Evolutionary conservation across 2,113 vertebrate genomes (phyloP).

Genomic region (Sapajus apella): DNA sequence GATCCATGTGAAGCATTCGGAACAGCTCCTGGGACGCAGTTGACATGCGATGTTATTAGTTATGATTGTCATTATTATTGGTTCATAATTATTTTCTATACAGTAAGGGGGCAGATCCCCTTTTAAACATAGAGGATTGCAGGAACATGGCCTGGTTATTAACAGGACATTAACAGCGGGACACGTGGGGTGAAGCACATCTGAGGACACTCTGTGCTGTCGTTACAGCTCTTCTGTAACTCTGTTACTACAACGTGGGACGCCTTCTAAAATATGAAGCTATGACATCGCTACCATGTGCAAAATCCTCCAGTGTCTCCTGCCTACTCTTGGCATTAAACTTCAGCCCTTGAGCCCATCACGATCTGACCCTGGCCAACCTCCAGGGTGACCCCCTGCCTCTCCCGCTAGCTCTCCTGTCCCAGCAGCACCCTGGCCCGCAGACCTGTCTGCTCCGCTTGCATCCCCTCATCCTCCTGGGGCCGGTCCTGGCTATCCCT

Average conservation of each 20-base stretch:
- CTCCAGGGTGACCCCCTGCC: fast-evolving
- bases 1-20: fast-evolving
- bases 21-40: not conserved
- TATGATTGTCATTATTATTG: not conserved
- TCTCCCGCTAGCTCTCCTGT: not conserved
- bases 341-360: too few relatives aligned
- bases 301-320: too few relatives aligned
- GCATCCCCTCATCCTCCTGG: fast-evolving
- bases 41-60: too few relatives aligned
- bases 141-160: fast-evolving
- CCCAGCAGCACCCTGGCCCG: too few relatives aligned
- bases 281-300: fast-evolving
- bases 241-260: not conserved
- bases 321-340: not conserved
- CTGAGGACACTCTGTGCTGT: fast-evolving
- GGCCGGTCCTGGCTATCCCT: fast-evolving
- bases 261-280: not conserved
- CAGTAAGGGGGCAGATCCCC: not conserved
- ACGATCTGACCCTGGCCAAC: fast-evolving
- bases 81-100: not conserved
- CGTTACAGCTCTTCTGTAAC: not conserved
- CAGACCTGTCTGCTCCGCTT: fast-evolving
- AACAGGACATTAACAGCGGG: fast-evolving
- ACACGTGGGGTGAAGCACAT: not conserved
- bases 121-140: not conserved